Conservation (phyloP, 2,888 invertebrate species). For the Habrosyne pyritoides region DNA sequence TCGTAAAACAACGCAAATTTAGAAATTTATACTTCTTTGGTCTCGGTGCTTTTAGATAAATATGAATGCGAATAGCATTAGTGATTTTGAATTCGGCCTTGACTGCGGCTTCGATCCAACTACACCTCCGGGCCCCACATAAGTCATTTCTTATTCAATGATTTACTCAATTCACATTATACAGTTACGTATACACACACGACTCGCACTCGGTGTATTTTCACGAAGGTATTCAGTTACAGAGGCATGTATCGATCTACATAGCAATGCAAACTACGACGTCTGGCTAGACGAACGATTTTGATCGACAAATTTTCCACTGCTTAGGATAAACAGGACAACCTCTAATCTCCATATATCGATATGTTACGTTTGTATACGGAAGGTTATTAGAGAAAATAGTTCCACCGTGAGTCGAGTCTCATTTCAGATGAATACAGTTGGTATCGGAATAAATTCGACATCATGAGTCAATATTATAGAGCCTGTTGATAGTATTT, state of each 20-base stretch:
- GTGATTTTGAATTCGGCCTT: constrained; percentile 39
- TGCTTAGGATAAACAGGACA: neutral
- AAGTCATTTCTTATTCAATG: constrained; percentile 44
- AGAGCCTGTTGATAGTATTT: constrained; percentile 1
- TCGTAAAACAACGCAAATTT: neutral
- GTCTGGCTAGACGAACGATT: constrained; percentile 4
- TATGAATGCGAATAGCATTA: constrained; percentile 9
- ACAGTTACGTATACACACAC: constrained; percentile 20
- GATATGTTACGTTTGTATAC: neutral
- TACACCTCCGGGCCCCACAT: constrained; percentile 37
- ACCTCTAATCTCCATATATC: neutral
- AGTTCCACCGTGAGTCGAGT: neutral
- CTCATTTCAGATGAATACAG: neutral
- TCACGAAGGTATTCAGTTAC: neutral
- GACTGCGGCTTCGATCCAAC: constrained; percentile 29
- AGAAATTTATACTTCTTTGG: neutral
- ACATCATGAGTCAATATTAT: neutral
- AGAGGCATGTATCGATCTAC: neutral
- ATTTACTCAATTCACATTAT: constrained; percentile 33
- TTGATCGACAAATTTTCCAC: neutral
- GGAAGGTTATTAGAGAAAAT: neutral
- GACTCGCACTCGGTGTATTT: constrained; percentile 10
- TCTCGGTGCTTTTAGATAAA: constrained; percentile 1
- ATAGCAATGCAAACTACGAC: neutral
- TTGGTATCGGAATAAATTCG: neutral